Conservation (phyloP, 2,113 vertebrate genomes). For the Craseonycteris thonglongyai region DNA sequence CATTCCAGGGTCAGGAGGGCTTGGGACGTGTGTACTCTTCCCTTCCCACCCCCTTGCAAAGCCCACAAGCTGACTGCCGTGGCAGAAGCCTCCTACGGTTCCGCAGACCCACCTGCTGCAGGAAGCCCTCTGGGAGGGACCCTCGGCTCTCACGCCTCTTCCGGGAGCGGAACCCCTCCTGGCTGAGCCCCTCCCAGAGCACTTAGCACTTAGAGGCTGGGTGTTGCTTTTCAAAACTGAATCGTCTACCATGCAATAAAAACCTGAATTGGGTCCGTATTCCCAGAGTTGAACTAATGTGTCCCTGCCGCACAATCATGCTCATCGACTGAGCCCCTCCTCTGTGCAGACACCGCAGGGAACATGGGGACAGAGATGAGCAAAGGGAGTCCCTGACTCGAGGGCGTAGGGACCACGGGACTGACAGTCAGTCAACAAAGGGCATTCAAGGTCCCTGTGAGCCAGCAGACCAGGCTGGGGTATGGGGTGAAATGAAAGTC, state of each 20-base stretch:
- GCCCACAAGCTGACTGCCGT: neutral
- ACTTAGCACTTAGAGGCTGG: neutral
- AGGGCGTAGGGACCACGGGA: neutral
- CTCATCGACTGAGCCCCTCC: neutral
- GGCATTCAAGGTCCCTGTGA: neutral
- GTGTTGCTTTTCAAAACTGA: neutral
- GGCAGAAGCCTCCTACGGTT: neutral
- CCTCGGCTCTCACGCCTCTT: neutral
- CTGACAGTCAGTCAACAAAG: no score
- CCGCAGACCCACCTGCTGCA: neutral
- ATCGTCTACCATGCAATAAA: neutral
- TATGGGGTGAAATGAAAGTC: neutral
- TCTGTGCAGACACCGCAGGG: neutral
- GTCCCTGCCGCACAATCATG: neutral
- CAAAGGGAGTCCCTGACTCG: neutral
- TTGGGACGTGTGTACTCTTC: neutral
- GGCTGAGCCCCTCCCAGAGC: neutral
- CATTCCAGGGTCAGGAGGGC: neutral
- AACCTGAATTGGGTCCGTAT: neutral
- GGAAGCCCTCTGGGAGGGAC: neutral
- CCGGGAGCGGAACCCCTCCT: neutral
- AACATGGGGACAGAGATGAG: neutral
- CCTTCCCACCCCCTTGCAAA: neutral
- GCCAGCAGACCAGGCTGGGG: neutral
- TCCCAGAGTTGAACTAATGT: neutral